These are phyloP conservation scores for Aphelocoma californica DNA, from an alignment of 2,797 vertebrate species.

Conservation along the genomic window DNA sequence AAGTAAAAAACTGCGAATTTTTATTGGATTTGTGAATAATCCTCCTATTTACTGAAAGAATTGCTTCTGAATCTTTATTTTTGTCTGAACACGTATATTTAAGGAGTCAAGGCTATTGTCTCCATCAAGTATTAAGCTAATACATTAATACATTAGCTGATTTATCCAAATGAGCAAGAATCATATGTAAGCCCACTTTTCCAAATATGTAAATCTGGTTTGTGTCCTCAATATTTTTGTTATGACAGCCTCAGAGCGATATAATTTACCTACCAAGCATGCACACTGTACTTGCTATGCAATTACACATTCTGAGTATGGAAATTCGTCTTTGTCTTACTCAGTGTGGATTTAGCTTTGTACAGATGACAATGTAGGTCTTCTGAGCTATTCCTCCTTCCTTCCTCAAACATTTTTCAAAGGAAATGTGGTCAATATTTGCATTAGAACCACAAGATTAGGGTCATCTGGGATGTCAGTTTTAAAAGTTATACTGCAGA, in stretches of 20 bases:
- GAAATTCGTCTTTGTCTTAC: neutral
- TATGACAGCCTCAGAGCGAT: neutral
- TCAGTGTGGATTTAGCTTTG: neutral
- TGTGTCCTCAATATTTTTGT: neutral
- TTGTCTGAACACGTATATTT: neutral
- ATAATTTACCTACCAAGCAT: neutral
- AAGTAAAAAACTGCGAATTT: neutral
- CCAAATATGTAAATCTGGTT: neutral
- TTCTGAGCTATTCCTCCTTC: neutral
- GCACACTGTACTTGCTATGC: neutral
- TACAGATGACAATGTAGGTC: neutral
- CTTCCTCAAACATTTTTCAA: neutral
- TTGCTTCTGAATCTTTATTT: slow-evolving; percentile 1
- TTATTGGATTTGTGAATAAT: slow-evolving; percentile 38
- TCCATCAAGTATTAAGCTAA: neutral
- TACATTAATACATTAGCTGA: neutral
- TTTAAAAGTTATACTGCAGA: neutral
- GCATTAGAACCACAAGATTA: neutral
- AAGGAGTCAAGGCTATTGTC: neutral
- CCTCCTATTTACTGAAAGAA: neutral
- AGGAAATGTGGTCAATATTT: slow-evolving; percentile 25
- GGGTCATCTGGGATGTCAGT: neutral
- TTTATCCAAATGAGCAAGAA: neutral
- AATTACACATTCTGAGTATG: neutral
- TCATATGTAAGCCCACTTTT: neutral